phyloP scores from a whole-genome alignment of 2,888 invertebrate genomes.

The Leucoma salicis region DNA sequence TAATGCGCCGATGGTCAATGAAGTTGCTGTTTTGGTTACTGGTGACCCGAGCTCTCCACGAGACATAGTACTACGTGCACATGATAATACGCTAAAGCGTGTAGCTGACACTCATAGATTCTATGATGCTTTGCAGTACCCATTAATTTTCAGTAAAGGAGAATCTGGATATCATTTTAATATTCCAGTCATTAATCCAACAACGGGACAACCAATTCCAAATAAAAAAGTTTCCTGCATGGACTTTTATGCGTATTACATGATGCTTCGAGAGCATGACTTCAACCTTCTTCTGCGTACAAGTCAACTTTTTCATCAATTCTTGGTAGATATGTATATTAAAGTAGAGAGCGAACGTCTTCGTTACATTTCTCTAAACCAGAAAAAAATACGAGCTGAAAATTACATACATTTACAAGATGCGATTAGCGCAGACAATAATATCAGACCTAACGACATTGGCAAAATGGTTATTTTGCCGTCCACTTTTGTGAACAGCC shows the following conservation, averaged over 20 bases:
- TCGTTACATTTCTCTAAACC: constrained; percentile 37
- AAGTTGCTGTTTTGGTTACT: constrained; percentile 35
- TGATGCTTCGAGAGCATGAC: not conserved
- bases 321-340: not conserved
- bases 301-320: not conserved
- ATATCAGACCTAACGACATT: constrained; percentile 24
- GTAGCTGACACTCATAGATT: constrained; percentile 42
- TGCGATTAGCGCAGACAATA: constrained; percentile 30
- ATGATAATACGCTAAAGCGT: constrained; percentile 17
- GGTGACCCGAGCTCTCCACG: constrained; percentile 13
- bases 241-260: constrained; percentile 11
- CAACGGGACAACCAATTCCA: constrained; percentile 14
- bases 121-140: constrained; percentile 52
- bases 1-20: constrained; percentile 33
- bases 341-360: constrained; percentile 35
- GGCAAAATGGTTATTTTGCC: constrained; percentile 36
- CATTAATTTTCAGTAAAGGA: constrained; percentile 43
- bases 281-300: not conserved
- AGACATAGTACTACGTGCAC: constrained; percentile 31
- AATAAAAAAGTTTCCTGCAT: constrained; percentile 28
- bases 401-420: constrained; percentile 42
- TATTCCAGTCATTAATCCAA: constrained; percentile 28
- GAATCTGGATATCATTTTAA: constrained; percentile 39
- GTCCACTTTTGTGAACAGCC: constrained; percentile 37
- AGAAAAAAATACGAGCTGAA: constrained; percentile 34